phyloP scores from a whole-genome alignment of 2,888 invertebrate species.

The Tuberolachnus salignus region DNA sequence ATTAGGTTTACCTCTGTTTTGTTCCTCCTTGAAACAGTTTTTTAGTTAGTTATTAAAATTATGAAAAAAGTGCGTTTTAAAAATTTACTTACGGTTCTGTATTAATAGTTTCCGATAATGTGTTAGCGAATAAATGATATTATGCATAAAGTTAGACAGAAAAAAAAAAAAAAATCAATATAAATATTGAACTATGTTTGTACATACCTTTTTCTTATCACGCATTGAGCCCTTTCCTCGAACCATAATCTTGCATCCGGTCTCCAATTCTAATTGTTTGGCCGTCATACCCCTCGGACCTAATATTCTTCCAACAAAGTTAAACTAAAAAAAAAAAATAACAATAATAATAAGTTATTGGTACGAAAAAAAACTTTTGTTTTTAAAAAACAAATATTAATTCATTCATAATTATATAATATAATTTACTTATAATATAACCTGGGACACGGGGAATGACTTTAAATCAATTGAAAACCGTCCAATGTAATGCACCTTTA shows the following conservation, averaged over 20 bases:
- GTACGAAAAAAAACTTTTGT: too few relatives aligned
- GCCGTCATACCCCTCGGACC: conserved; percentile 99
- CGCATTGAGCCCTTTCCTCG: conserved; percentile 99
- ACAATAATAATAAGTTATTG: conserved; percentile 29
- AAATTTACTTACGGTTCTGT: conserved; percentile 42
- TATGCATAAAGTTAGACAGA: conserved; percentile 23
- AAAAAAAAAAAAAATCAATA: background rate
- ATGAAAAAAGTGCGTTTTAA: background rate
- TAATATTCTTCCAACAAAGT: conserved; percentile 99
- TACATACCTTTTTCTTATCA: conserved; percentile 96
- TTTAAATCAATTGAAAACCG: too few relatives aligned
- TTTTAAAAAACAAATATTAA: too few relatives aligned
- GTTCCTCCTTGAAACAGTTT: conserved; percentile 81
- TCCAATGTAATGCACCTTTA: too few relatives aligned
- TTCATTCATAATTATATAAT: too few relatives aligned
- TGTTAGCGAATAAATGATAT: conserved; percentile 53
- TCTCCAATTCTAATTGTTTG: conserved; percentile 99
- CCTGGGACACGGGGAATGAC: too few relatives aligned
- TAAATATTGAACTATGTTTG: background rate
- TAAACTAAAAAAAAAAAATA: conserved; percentile 81
- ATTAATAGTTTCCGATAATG: conserved; percentile 27
- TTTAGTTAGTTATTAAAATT: conserved; percentile 28
- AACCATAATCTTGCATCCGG: conserved; percentile 99
- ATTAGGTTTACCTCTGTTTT: conserved; percentile 98
- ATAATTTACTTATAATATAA: too few relatives aligned